These are phyloP conservation scores for Betta splendens DNA, from an alignment of 2,797 vertebrate genomes.

Conservation along the genomic window DNA sequence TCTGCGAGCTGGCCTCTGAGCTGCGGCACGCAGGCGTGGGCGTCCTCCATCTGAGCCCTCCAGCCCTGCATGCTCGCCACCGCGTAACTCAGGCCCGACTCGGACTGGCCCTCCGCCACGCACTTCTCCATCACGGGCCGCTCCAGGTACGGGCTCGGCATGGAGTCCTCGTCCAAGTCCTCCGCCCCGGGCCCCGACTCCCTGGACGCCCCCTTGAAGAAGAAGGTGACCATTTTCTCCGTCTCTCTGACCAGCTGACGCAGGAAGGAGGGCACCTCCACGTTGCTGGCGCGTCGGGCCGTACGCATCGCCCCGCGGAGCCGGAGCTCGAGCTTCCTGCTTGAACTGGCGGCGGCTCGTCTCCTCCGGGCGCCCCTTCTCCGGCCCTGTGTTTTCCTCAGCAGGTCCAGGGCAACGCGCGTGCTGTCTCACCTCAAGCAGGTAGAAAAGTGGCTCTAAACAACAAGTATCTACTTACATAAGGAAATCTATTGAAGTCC, in stretches of 20 bases:
- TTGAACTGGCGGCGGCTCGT: conserved; percentile 51
- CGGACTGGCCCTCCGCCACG: conserved; percentile 71
- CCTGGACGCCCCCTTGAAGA: conserved; percentile 75
- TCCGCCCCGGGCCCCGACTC: conserved; percentile 50
- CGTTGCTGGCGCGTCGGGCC: conserved; percentile 75
- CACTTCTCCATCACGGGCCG: conserved; percentile 78
- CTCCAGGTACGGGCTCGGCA: conserved; percentile 76
- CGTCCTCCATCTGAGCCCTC: conserved; percentile 86
- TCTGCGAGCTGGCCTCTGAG: conserved; percentile 68
- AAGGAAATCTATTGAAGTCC: background rate
- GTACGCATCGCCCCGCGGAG: conserved; percentile 75
- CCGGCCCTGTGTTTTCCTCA: conserved; percentile 71
- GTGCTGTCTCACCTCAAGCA: conserved; percentile 23
- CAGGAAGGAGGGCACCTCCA: conserved; percentile 83
- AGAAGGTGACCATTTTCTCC: conserved; percentile 83
- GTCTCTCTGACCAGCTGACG: conserved; percentile 81
- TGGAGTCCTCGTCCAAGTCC: conserved; percentile 46
- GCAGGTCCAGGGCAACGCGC: conserved; percentile 74
- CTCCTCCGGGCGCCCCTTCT: conserved; percentile 60
- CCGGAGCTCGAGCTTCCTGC: conserved; percentile 67
- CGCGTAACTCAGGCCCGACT: conserved; percentile 73
- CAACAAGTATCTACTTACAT: conserved; percentile 1
- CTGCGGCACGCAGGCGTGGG: conserved; percentile 79
- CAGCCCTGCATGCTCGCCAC: conserved; percentile 86
- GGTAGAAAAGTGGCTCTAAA: conserved; percentile 21